A percentile compares a stretch with the other conserved stretches of the same genome.
Conservation (phyloP, 2,888 invertebrate species). For the Drosophila ustulata region DNA sequence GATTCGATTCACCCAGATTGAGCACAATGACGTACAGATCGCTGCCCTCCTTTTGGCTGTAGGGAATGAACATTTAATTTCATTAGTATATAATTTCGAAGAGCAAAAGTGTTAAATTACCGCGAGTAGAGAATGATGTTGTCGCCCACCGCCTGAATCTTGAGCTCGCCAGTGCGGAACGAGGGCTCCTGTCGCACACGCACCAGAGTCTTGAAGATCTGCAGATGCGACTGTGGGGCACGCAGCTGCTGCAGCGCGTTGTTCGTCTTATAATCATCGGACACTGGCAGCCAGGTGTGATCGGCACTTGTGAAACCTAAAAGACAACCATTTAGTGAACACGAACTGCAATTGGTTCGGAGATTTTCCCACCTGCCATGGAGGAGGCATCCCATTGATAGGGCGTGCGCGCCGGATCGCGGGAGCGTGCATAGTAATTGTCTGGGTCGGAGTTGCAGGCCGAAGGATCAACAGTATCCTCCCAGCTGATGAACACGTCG, state of each 20-base stretch:
- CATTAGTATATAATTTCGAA: background rate
- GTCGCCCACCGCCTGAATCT: slow-evolving; percentile 74
- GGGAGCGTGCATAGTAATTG: slow-evolving; percentile 82
- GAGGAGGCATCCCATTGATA: slow-evolving; percentile 87
- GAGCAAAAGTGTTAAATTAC: slow-evolving; percentile 37
- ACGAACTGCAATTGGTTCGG: background rate
- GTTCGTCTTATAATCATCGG: slow-evolving; percentile 86
- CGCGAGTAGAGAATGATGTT: slow-evolving; percentile 82
- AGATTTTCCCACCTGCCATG: slow-evolving; percentile 79
- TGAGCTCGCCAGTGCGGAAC: slow-evolving; percentile 73
- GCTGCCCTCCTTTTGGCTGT: slow-evolving; percentile 73
- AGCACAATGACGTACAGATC: slow-evolving; percentile 85
- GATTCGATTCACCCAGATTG: slow-evolving; percentile 86
- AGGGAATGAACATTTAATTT: background rate
- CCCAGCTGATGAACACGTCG: slow-evolving; percentile 85
- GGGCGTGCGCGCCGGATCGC: slow-evolving; percentile 88
- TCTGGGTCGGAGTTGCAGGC: slow-evolving; percentile 86
- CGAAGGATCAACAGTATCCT: slow-evolving; percentile 86
- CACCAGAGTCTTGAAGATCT: slow-evolving; percentile 87
- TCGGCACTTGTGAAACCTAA: slow-evolving; percentile 81
- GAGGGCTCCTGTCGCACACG: slow-evolving; percentile 86
- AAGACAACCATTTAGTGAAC: background rate
- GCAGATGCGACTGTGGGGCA: slow-evolving; percentile 87
- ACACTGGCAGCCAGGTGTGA: slow-evolving; percentile 89
- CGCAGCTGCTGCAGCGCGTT: slow-evolving; percentile 87